phyloP scores from a whole-genome alignment of 2,797 vertebrate species.

The Gymnocypris eckloni region DNA sequence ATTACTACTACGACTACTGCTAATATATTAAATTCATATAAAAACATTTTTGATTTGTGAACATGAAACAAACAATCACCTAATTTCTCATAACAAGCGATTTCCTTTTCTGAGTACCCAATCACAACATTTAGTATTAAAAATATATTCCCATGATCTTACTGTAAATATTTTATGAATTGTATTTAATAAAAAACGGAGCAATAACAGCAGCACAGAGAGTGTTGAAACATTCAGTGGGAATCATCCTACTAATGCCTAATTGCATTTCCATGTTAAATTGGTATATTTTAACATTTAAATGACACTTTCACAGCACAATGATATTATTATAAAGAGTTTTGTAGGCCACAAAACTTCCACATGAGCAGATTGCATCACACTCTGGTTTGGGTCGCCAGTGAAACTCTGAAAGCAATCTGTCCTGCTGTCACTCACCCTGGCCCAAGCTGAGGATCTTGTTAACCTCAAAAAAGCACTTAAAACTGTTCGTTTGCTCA shows the following conservation, averaged over 20 bases:
- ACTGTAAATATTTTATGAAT: background rate
- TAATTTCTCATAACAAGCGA: background rate
- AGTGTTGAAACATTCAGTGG: too few relatives aligned
- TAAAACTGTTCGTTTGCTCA: slow-evolving; percentile 29
- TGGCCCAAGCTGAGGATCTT: slow-evolving; percentile 18
- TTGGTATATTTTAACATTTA: background rate
- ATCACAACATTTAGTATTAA: too few relatives aligned
- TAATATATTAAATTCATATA: too few relatives aligned
- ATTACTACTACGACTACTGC: too few relatives aligned
- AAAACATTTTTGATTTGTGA: background rate
- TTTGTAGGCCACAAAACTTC: background rate
- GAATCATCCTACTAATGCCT: background rate
- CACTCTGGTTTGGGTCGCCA: background rate
- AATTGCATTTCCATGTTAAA: background rate
- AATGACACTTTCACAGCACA: background rate
- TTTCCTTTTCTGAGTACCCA: background rate
- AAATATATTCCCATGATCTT: background rate
- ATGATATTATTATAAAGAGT: too few relatives aligned
- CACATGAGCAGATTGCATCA: background rate
- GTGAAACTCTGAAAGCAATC: slow-evolving; percentile 46
- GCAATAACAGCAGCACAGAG: background rate
- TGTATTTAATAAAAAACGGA: background rate
- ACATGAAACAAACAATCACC: background rate
- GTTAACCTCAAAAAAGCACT: slow-evolving; percentile 52
- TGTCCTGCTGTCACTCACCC: slow-evolving; percentile 28